phyloP scores from a whole-genome alignment of 2,797 vertebrate genomes.

The Acanthornis magna region DNA sequence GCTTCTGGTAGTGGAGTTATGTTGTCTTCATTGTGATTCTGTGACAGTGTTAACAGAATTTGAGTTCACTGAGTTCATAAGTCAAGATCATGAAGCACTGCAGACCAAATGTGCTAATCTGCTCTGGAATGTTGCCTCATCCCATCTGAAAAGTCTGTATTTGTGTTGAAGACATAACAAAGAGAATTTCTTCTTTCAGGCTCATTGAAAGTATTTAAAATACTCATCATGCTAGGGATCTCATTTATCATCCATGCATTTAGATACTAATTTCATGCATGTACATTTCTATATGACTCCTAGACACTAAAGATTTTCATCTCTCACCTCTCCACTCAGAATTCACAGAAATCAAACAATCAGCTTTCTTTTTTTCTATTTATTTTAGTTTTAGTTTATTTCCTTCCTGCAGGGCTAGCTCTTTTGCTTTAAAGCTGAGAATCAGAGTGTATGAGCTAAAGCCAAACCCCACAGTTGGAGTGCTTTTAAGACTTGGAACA shows the following conservation, averaged over 20 bases:
- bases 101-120: slow-evolving; percentile 40
- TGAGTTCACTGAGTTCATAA: slow-evolving; percentile 30
- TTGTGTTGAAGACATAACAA: slow-evolving; percentile 36
- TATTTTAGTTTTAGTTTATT: background rate
- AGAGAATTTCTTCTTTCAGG: background rate
- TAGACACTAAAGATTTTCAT: background rate
- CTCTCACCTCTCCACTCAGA: background rate
- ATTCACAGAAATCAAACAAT: background rate
- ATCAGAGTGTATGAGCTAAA: background rate
- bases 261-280: background rate
- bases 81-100: slow-evolving; percentile 28
- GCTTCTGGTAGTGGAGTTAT: background rate
- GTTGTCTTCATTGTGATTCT: slow-evolving; percentile 1
- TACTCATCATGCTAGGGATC: background rate
- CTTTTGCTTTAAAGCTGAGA: background rate
- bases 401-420: background rate
- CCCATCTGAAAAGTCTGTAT: slow-evolving; percentile 10
- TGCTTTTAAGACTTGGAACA: background rate
- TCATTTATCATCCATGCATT: background rate
- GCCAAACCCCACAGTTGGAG: background rate
- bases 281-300: background rate
- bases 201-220: background rate
- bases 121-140: slow-evolving; percentile 39
- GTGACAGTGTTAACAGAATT: background rate
- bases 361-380: background rate